phyloP scores from a whole-genome alignment of 2,797 vertebrate species.

The Paedocypris micromegethes region DNA sequence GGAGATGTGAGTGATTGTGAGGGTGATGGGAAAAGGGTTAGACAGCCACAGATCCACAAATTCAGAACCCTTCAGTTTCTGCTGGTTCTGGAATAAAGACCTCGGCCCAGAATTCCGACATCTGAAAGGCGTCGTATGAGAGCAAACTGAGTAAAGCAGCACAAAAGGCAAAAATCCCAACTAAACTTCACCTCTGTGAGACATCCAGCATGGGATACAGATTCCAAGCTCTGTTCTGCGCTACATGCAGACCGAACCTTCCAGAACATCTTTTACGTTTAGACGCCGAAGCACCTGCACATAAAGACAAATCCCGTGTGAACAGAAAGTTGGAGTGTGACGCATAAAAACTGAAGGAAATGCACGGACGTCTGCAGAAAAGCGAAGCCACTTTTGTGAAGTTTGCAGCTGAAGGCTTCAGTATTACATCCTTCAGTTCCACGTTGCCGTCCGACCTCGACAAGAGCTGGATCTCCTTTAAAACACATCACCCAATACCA shows the following conservation, averaged over 20 bases:
- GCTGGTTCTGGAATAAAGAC: slow-evolving; percentile 75
- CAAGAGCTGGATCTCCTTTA: slow-evolving; percentile 80
- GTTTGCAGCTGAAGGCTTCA: slow-evolving; percentile 80
- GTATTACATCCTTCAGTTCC: slow-evolving; percentile 75
- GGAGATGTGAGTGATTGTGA: slow-evolving; percentile 76
- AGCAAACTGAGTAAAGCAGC: slow-evolving; percentile 14
- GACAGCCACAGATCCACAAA: slow-evolving; percentile 85
- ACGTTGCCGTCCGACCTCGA: slow-evolving; percentile 73
- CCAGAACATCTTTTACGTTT: slow-evolving; percentile 61
- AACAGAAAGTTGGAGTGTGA: neutral
- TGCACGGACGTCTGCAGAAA: slow-evolving; percentile 79
- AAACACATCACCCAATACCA: slow-evolving; percentile 18
- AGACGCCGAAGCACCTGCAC: slow-evolving; percentile 68
- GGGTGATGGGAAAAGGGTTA: slow-evolving; percentile 70
- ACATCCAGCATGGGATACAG: slow-evolving; percentile 73
- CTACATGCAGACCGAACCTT: slow-evolving; percentile 60
- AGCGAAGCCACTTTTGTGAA: slow-evolving; percentile 86
- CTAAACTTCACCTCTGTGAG: slow-evolving; percentile 68
- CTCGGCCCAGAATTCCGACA: slow-evolving; percentile 61
- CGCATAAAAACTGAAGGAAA: neutral
- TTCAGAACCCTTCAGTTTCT: slow-evolving; percentile 64
- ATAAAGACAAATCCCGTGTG: slow-evolving; percentile 8
- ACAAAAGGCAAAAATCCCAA: neutral
- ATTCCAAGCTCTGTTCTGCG: slow-evolving; percentile 65
- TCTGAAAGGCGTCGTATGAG: slow-evolving; percentile 7